These are phyloP conservation scores for Phyllopteryx taeniolatus DNA, from an alignment of 2,113 vertebrate species.

Conservation along the genomic window DNA sequence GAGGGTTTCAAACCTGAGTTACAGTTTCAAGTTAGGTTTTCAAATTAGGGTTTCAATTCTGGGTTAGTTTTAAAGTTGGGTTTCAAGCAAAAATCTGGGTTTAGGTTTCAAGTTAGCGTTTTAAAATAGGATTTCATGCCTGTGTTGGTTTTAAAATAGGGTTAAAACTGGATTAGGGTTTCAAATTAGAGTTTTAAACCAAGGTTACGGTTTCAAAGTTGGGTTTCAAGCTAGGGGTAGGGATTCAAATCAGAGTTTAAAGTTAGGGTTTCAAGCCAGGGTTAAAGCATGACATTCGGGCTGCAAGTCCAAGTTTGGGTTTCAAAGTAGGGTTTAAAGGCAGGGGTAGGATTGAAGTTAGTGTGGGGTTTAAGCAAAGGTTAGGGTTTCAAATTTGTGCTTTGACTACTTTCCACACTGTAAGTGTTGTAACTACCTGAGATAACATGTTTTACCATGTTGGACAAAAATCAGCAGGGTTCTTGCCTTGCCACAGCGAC, in stretches of 20 bases:
- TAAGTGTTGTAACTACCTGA: background rate
- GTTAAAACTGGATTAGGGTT: too few relatives aligned
- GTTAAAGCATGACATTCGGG: background rate
- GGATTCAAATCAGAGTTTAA: background rate
- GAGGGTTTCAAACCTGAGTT: too few relatives aligned
- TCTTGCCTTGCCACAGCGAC: background rate
- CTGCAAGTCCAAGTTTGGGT: background rate
- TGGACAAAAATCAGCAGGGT: background rate
- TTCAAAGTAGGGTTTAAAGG: background rate
- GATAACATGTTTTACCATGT: background rate
- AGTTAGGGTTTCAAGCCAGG: background rate
- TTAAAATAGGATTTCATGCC: too few relatives aligned
- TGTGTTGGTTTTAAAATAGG: too few relatives aligned
- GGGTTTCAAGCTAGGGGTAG: too few relatives aligned
- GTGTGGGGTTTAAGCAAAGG: background rate
- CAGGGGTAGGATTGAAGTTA: background rate
- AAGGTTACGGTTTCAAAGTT: too few relatives aligned
- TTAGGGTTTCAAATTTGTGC: background rate
- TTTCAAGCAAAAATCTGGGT: too few relatives aligned
- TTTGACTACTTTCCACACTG: background rate
- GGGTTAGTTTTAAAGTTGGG: too few relatives aligned
- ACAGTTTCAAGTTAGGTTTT: background rate
- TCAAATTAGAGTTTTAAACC: too few relatives aligned
- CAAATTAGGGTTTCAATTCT: background rate
- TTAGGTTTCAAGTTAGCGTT: too few relatives aligned